Conservation (phyloP, 2,888 invertebrate genomes). For the Entomobrya proxima region DNA sequence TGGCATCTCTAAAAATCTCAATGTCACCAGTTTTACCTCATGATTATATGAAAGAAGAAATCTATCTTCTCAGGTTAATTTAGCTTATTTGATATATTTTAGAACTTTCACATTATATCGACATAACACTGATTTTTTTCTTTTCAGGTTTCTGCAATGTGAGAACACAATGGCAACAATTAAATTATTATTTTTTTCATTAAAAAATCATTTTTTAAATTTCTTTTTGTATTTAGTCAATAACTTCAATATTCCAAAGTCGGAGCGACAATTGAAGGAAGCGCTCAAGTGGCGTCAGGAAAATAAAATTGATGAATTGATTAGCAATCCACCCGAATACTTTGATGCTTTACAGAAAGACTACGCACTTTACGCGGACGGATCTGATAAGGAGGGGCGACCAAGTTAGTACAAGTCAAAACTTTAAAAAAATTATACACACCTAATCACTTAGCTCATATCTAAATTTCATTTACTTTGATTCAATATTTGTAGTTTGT, state of each 20-base stretch:
- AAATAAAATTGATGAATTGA: constrained; percentile 6
- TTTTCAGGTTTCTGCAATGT: too few relatives aligned
- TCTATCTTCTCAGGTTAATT: constrained; percentile 45
- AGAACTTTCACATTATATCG: too few relatives aligned
- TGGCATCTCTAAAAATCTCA: constrained; percentile 10
- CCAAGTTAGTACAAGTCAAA: constrained; percentile 36
- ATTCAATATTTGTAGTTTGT: not conserved
- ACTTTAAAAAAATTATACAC: not conserved
- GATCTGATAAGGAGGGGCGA: constrained; percentile 24
- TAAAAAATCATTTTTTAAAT: too few relatives aligned
- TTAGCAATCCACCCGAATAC: not conserved
- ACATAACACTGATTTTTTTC: too few relatives aligned
- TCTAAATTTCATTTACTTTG: not conserved
- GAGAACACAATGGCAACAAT: too few relatives aligned
- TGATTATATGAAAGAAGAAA: constrained; percentile 44
- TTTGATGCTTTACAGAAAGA: not conserved
- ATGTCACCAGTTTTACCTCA: not conserved
- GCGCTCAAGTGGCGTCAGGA: constrained; percentile 26
- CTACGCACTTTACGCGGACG: constrained; percentile 5
- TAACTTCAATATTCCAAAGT: not conserved
- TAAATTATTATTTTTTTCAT: too few relatives aligned
- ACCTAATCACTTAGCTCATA: not conserved
- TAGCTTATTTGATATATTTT: too few relatives aligned
- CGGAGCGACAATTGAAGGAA: not conserved
- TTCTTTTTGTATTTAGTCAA: too few relatives aligned